Evolutionary conservation across 2,888 invertebrate genomes (phyloP), one percentile per base, ranked within the genome.

Genomic region (Eretmocerus hayati): DNA sequence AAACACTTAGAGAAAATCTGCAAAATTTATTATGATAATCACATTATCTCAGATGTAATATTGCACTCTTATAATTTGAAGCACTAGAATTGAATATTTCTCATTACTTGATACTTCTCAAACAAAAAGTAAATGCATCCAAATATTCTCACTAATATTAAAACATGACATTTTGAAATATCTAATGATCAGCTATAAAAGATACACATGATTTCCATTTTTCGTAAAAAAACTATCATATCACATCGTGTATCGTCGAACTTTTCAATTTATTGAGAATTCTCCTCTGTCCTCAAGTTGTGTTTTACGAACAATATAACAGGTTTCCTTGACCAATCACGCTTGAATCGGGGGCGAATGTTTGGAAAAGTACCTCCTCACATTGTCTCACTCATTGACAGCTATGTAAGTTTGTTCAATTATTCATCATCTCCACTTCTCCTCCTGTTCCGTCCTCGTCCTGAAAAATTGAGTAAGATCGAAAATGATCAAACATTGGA

Each of bases 361-460:
- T n/a, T n/a, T n/a, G n/a, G n/a, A n/a, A n/a, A n/a, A n/a, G n/a
- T n/a, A n/a, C n/a, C n/a, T n/a, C n/a, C n/a, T n/a, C n/a, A n/a
- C n/a, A n/a, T n/a, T n/a, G n/a, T 33, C 15, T 5, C 33, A n/a
- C 15, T 9, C 5, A n/a, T 15, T n/a, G 11, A 33, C 9, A 5
- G 13, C 16, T 22, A 22, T 22, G n/a, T 22, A 38, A 5, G 2
- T 2, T 38, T 38, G 13, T 32, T 32, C 38, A 37, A 3, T 30
- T 43, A 52, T 26, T 46, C 49, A 21, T 66, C 65, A 53, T 63
- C 62, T 52, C 60, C 62, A 56, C 59, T 64, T 58, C 66, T 63
- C 55, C 65, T 61, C 37, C 65, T 59, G 57, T 62, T 62, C 43
- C 66, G 63, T 47, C 65, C 63, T 46, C 69, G 64, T 41, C 68